phyloP scores from a whole-genome alignment of 2,797 vertebrate species.

The Caiman crocodilus region DNA sequence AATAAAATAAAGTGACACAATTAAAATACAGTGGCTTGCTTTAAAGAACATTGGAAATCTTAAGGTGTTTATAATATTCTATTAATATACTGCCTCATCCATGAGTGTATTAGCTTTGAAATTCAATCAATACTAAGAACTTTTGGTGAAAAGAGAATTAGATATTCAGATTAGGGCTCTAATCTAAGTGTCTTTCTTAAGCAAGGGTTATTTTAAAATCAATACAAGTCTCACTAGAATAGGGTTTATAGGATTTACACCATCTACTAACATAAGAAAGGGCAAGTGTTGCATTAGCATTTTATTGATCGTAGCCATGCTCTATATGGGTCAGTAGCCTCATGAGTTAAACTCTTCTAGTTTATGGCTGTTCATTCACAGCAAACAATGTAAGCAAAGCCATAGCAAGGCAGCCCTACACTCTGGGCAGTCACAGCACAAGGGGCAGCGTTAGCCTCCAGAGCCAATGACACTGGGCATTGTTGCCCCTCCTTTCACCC shows the following conservation, averaged over 20 bases:
- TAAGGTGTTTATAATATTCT: background rate
- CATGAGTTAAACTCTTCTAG: background rate
- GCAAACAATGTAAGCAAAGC: no score
- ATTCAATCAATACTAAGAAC: background rate
- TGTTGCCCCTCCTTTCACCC: no score
- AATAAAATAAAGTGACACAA: background rate
- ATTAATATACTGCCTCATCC: background rate
- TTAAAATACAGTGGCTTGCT: background rate
- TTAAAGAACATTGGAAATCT: slow-evolving; percentile 6
- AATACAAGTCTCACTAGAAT: background rate
- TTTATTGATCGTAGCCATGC: background rate
- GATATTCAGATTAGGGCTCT: background rate
- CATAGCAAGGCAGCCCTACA: no score
- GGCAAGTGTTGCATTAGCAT: background rate
- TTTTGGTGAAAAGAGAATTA: background rate
- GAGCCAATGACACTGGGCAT: no score
- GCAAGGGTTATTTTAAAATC: background rate
- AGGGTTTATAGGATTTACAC: background rate
- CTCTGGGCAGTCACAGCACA: no score
- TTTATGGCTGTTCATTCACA: no score
- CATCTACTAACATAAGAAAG: background rate
- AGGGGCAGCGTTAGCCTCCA: no score
- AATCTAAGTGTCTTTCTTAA: background rate
- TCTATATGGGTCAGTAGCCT: background rate
- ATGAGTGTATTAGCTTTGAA: background rate